Percentiles rank a stretch among this genome's conserved stretches.
Evolutionary conservation across 2,797 vertebrate species (phyloP).

Genomic region (Sebastes dallii): DNA sequence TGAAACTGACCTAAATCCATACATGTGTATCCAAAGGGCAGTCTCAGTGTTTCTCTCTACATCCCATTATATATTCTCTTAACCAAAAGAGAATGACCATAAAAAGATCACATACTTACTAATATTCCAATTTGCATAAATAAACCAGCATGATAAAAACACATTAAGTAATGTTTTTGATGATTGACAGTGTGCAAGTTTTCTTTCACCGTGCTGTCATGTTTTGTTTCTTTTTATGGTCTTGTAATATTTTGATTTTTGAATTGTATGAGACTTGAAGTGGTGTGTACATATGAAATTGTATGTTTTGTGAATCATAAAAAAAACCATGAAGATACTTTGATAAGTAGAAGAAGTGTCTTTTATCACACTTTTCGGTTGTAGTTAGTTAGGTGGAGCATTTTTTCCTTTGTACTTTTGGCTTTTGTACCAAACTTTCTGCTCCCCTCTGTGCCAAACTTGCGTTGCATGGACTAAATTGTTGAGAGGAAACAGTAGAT

Average conservation of each 20-base stretch:
- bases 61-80: conserved; percentile 5
- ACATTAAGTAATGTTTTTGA: conserved; percentile 27
- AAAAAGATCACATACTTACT: conserved; percentile 11
- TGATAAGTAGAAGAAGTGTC: conserved; percentile 3
- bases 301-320: conserved; percentile 46
- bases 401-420: conserved; percentile 42
- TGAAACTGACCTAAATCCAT: conserved; percentile 1
- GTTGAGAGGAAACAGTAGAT: conserved; percentile 7
- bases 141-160: conserved; percentile 62
- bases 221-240: neutral
- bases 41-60: conserved; percentile 22
- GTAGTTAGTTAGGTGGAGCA: conserved; percentile 35
- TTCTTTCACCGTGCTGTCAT: conserved; percentile 6
- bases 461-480: conserved; percentile 24
- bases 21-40: conserved; percentile 15
- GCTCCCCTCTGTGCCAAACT: conserved; percentile 60
- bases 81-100: conserved; percentile 18
- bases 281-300: conserved; percentile 42
- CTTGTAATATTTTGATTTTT: conserved; percentile 25
- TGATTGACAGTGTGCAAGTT: conserved; percentile 32
- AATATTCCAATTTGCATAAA: conserved; percentile 43
- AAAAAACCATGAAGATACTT: conserved; percentile 13
- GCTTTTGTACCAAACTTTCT: conserved; percentile 43
- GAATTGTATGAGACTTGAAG: conserved; percentile 52
- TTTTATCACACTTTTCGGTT: neutral